Evolutionary conservation across 2,113 vertebrate genomes (phyloP).

Genomic region (Odobenus rosmarus): DNA sequence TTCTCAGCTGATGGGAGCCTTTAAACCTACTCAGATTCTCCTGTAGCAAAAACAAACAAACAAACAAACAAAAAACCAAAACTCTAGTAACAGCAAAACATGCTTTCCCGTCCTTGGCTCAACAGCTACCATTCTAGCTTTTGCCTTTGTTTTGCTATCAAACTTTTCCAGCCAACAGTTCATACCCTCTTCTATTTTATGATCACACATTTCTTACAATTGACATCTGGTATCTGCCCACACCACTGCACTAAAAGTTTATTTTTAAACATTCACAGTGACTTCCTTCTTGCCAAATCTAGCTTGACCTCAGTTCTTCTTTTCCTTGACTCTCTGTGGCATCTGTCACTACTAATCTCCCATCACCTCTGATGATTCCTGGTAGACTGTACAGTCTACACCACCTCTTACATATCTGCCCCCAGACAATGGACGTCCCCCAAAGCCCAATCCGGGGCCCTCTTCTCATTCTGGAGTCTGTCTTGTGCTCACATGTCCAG

Average conservation of each 20-base stretch:
- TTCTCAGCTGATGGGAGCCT: background rate
- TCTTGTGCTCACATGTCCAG: background rate
- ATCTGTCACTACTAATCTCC: background rate
- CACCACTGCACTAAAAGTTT: background rate
- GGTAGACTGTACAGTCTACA: background rate
- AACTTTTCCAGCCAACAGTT: background rate
- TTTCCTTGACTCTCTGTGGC: background rate
- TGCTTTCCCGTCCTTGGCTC: background rate
- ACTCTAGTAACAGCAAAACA: background rate
- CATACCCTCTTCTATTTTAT: background rate
- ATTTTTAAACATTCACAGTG: background rate
- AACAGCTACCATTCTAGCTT: background rate
- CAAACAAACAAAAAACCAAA: background rate
- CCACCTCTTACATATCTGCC: background rate
- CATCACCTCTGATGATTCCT: background rate
- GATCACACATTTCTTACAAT: conserved; percentile 10
- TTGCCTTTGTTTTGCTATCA: background rate
- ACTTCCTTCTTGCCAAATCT: background rate
- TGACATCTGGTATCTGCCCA: background rate
- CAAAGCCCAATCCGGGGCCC: background rate
- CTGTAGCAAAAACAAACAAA: background rate
- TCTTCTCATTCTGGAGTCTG: background rate
- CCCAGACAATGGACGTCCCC: background rate
- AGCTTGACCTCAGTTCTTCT: background rate
- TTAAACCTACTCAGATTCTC: background rate